phyloP scores from a whole-genome alignment of 2,888 invertebrate species.

The Adelphocoris suturalis region DNA sequence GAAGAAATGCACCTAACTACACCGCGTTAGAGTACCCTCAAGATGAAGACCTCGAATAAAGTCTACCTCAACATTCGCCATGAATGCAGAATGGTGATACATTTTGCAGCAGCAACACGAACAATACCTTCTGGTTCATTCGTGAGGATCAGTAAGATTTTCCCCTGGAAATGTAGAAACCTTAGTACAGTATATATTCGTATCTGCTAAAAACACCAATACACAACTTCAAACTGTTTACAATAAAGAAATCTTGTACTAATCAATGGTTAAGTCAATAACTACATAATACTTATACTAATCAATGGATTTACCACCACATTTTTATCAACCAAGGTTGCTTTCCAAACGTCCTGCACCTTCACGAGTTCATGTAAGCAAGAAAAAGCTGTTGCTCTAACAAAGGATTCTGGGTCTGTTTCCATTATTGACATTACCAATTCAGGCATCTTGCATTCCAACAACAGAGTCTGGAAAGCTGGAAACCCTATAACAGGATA shows the following conservation, averaged over 20 bases:
- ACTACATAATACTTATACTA: too few species aligned
- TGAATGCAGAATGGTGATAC: constrained; percentile 83
- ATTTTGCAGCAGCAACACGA: constrained; percentile 84
- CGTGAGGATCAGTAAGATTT: constrained; percentile 82
- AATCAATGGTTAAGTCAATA: too few species aligned
- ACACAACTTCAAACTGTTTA: too few species aligned
- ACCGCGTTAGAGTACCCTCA: too few species aligned
- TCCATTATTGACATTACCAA: constrained; percentile 84
- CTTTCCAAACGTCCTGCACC: constrained; percentile 85
- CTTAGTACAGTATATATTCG: too few species aligned
- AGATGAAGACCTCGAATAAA: too few species aligned
- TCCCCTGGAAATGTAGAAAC: constrained; percentile 78
- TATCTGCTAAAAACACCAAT: too few species aligned
- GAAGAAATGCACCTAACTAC: too few species aligned
- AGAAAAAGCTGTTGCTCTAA: constrained; percentile 86
- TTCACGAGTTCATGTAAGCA: constrained; percentile 85
- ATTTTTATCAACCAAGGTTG: constrained; percentile 81
- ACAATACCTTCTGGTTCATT: constrained; percentile 89
- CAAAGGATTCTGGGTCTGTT: constrained; percentile 87
- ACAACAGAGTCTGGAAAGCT: constrained; percentile 86
- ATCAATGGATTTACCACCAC: constrained; percentile 84
- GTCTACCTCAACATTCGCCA: background rate
- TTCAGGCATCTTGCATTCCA: constrained; percentile 84
- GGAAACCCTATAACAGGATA: constrained; percentile 83
- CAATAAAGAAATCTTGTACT: too few species aligned